Evolutionary conservation across 2,113 vertebrate species (phyloP), one percentile per base, ranked within the genome.

Genomic region (Thunnus thynnus): DNA sequence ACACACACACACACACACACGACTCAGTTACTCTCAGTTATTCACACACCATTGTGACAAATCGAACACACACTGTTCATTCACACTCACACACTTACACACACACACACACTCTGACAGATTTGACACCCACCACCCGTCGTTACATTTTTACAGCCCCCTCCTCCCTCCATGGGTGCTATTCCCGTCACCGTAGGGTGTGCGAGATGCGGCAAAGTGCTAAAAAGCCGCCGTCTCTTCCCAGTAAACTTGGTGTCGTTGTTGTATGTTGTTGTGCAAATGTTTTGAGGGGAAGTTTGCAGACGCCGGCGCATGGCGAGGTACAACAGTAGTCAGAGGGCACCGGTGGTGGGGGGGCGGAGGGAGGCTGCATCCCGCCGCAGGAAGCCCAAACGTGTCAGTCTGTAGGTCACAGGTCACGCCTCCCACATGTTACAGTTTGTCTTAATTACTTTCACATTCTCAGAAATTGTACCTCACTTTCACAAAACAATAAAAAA

Each of bases 231-330:
- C 54, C 62, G 72, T 88, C 78, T 83, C 78, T 70, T 85, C 80
- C 50, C 65, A 60, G 63, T 56, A 66, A 89, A 90, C 86, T 81
- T 56, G 62, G 2, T 63, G 88, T 18, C 27, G 72, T 78, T 81
- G 75, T 86, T 86, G 83, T 70, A 62, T 84, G 73, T 90, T 91
- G 84, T 90, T 91, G 82, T 89, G 75, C 85, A 91, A 90, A 89
- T 84, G 87, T 90, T 91, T 88, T 61, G 86, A 75, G 76, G 63
- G 68, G 72, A 88, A 90, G 81, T 86, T 88, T 90, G 86, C 78
- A 22, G 84, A 86, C 75, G 82, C n/a, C 14, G 68, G 27, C 64
- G 58, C 55, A 2, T 8, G 61, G 76, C 22, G 80, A 86, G 73
- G 75, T 68, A 80, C 83, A 89, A 89, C 88, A 88, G 79, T 79